Base-by-base conservation (phyloP, 1,140 invertebrate genomes). In the Holotrichia oblita region DNA sequence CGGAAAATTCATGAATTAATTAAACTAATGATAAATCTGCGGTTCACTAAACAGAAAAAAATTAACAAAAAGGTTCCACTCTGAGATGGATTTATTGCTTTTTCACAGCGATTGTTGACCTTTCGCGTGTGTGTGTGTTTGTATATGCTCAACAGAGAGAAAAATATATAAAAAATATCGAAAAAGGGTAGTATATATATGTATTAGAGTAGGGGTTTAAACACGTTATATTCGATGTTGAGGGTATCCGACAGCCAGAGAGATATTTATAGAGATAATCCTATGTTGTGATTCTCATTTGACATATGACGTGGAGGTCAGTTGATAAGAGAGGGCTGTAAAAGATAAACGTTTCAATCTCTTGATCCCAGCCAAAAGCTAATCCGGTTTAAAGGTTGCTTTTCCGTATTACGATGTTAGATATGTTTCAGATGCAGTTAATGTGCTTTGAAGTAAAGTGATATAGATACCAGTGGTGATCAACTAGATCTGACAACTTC, bases 261-360 rank as follows among this genome's bases (percentile, higher is more conserved):
- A n/a, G 48, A 20, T 55, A 55, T 55, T 55, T 17, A 55, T 55
- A 55, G 48, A 14, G 48, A 55, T 55, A 55, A 55, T 55, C 48
- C 17, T 17, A 55, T 55, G 48, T 17, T 55, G 48, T 17, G 48
- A 55, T 55, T 55, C 48, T 55, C 48, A 55, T 55, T 55, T 55
- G 48, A 55, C 48, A 17, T 55, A 17, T 55, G 48, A 55, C 48
- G n/a, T 55, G 14, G 48, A 17, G 48, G 14, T 17, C 48, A 55
- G 6, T 55, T 14, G 48, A n/a, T 44, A 44, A 55, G 48, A 17
- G 17, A 55, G 14, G 14, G 6, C 48, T 55, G 48, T 55, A 55
- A 55, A 55, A 55, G 14, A 55, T 55, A 55, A 55, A 55, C 17
- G 48, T 55, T n/a, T n/a, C 48, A 7, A 55, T n/a, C 48, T 55